These are phyloP conservation scores for Habroteleia sp. DNA, from an alignment of 2,888 invertebrate species.

Conservation along the genomic window DNA sequence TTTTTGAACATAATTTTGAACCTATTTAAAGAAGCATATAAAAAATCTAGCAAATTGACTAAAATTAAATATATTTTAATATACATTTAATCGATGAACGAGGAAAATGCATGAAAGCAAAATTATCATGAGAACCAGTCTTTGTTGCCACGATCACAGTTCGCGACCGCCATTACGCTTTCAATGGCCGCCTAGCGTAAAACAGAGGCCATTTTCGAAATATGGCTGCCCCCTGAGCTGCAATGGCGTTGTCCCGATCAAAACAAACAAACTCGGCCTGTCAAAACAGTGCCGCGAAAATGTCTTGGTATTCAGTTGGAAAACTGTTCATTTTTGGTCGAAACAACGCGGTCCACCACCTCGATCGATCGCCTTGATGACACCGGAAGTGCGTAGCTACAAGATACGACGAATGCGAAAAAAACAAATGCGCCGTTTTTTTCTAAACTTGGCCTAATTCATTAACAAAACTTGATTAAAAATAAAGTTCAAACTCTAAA, in stretches of 20 bases:
- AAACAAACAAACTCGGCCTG: constrained; percentile 80
- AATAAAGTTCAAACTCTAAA: too few relatives aligned
- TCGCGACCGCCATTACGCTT: constrained; percentile 78
- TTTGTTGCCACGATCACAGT: constrained; percentile 46
- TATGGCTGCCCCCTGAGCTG: constrained; percentile 85
- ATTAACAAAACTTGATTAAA: too few relatives aligned
- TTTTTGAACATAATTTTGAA: too few relatives aligned
- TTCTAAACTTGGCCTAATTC: too few relatives aligned
- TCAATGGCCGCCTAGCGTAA: constrained; percentile 68
- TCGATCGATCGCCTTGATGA: constrained; percentile 48
- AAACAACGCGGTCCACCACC: too few relatives aligned
- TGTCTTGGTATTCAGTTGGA: constrained; percentile 3
- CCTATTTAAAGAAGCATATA: too few relatives aligned
- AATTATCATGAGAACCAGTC: constrained; percentile 9
- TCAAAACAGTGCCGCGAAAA: constrained; percentile 67
- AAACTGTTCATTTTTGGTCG: too few relatives aligned
- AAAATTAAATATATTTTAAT: too few relatives aligned
- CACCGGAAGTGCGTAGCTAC: constrained; percentile 76
- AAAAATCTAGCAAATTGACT: too few relatives aligned
- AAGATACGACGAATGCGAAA: constrained; percentile 8
- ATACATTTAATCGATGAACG: too few relatives aligned
- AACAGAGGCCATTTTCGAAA: constrained; percentile 84
- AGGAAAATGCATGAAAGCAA: too few relatives aligned
- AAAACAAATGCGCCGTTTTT: too few relatives aligned
- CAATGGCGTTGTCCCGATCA: constrained; percentile 83